Base-by-base conservation (phyloP, 2,113 vertebrate species). In the Oryzias javanicus region DNA sequence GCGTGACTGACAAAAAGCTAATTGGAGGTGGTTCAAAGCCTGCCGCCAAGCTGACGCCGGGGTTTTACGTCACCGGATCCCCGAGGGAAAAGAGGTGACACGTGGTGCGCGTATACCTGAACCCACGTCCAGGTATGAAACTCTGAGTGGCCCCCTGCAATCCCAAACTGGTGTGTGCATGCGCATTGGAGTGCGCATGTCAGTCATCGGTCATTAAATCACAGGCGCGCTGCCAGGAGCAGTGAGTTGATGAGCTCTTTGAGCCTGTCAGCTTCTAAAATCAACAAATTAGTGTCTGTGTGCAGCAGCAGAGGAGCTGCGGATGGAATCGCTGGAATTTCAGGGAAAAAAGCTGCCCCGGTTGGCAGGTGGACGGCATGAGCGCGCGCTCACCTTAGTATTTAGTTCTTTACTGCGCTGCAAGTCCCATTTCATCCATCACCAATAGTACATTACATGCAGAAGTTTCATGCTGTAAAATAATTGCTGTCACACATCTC, bases 41-140 rank as follows among this genome's bases (percentile, higher is more conserved):
- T 14, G 66, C 79, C 78, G 90, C 93, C 94, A 92, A 83, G 81
- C 85, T 83, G 94, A 96, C 93, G 95, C 94, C 95, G 86, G 79
- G 79, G 20, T 79, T 75, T 93, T 93, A 97, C 94, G 92, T 96
- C 93, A 95, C 89, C 84, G 74, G 78, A 79, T 71, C 82, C 78
- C 48, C 27, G 27, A n/a, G 40, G 46, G 51, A 20, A 19, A 40
- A 16, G 2, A 6, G 12, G 24, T 71, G 44, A 67, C 41, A 56
- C 70, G 60, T 60, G 42, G 18, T 22, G 19, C 44, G 1, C 57
- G n/a, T 12, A 24, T 80, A 85, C 64, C 69, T 77, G 46, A 18
- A 56, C 46, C 60, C 72, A 60, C 41, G 50, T 65, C 18, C 55
- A 67, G 67, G 72, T 79, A 68, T 63, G 67, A 60, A 5, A 14